Conservation (phyloP, 2,888 invertebrate species). For the Dioctria rufipes region DNA sequence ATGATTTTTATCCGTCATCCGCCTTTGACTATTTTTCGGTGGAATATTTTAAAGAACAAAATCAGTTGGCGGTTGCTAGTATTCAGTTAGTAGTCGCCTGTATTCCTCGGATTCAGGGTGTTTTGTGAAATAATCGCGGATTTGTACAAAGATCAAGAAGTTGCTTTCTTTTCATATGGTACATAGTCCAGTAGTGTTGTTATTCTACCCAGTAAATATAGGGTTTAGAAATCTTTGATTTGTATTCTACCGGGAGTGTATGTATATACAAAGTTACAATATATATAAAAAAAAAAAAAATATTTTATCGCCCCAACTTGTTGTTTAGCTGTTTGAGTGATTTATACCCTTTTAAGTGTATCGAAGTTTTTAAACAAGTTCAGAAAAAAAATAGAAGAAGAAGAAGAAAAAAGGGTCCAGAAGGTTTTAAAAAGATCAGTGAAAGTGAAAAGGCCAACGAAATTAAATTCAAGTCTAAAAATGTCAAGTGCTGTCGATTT, state of each 20-base stretch:
- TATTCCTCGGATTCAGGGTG: constrained; percentile 32
- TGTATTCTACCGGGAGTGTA: background rate
- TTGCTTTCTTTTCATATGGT: background rate
- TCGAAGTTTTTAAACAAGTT: background rate
- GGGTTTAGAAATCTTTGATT: background rate
- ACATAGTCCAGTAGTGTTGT: background rate
- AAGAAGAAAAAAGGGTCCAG: background rate
- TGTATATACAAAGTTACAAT: background rate
- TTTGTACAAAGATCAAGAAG: background rate
- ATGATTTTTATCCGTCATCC: constrained; percentile 8
- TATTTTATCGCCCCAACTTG: background rate
- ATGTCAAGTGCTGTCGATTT: constrained; percentile 35
- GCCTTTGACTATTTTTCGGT: constrained; percentile 6
- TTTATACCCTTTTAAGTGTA: background rate
- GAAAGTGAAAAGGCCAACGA: constrained; percentile 28
- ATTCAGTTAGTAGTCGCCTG: constrained; percentile 13
- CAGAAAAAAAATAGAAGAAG: background rate
- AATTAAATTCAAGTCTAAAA: constrained; percentile 6
- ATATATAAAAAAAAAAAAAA: too few relatives aligned
- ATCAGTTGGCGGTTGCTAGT: constrained; percentile 41
- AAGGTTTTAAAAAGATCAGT: background rate
- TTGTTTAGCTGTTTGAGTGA: constrained; percentile 9
- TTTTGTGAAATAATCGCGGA: constrained; percentile 1
- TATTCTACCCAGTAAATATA: background rate
- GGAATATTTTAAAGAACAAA: constrained; percentile 17